Evolutionary conservation across 2,113 vertebrate species (phyloP).

Genomic region (Brienomyrus longianalis): DNA sequence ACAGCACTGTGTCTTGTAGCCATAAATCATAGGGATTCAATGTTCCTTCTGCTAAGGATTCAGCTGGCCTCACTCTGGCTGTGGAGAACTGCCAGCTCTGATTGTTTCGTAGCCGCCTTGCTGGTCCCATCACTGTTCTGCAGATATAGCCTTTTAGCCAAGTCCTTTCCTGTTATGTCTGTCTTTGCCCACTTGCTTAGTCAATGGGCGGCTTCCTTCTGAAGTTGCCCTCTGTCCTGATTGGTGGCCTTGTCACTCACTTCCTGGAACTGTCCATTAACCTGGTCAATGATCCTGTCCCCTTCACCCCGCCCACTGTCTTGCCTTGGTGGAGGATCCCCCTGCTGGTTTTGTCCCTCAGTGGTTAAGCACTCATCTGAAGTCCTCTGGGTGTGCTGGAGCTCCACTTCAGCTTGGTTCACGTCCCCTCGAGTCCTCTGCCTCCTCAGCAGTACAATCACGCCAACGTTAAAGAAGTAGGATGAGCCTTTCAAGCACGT

Average conservation of each 20-base stretch:
- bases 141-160: background rate
- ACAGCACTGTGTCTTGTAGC: background rate
- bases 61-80: background rate
- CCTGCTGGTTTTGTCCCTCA: background rate
- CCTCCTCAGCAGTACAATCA: conserved; percentile 53
- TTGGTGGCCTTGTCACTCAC: background rate
- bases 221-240: background rate
- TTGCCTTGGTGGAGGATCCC: background rate
- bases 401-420: conserved; percentile 32
- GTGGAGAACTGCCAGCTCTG: background rate
- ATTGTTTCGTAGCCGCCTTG: background rate
- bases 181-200: background rate
- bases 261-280: background rate
- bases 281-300: background rate
- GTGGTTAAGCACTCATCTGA: background rate
- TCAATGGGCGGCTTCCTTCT: background rate
- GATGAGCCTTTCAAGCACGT: conserved; percentile 55
- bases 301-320: background rate
- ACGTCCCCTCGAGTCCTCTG: background rate
- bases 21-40: background rate
- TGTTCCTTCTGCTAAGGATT: background rate
- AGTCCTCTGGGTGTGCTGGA: conserved; percentile 7
- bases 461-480: conserved; percentile 52
- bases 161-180: background rate
- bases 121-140: background rate